phyloP scores from a whole-genome alignment of 1,140 invertebrate species.

The Rhagoletis pomonella region DNA sequence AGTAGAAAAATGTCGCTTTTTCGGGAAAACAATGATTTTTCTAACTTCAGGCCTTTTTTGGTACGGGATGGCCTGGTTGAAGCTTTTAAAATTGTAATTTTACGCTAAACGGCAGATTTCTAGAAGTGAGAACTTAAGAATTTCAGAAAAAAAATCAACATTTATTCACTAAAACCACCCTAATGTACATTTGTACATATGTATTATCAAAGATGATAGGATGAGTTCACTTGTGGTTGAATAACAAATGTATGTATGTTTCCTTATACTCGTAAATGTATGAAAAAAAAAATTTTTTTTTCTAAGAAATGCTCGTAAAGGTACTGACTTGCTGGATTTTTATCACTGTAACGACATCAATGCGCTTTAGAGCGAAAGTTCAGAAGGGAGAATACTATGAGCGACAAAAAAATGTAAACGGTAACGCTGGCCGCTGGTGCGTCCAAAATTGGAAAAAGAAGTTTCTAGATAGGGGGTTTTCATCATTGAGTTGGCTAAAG shows the following conservation, averaged over 20 bases:
- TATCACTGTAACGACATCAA: background rate
- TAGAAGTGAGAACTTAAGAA: too few relatives aligned
- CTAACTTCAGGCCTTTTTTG: too few relatives aligned
- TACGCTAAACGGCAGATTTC: too few relatives aligned
- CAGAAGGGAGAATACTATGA: background rate
- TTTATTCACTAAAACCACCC: background rate
- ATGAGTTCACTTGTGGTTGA: constrained; percentile 1
- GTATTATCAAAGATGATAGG: background rate
- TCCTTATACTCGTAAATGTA: background rate
- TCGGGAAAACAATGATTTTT: too few relatives aligned
- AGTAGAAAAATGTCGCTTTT: too few relatives aligned
- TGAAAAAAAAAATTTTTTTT: background rate
- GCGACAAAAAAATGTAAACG: background rate
- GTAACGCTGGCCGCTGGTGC: too few relatives aligned
- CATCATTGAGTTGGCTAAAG: too few relatives aligned
- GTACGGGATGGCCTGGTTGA: too few relatives aligned
- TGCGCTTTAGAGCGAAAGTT: background rate
- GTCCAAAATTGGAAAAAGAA: too few relatives aligned
- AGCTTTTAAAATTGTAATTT: too few relatives aligned
- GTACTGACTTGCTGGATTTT: constrained; percentile 10
- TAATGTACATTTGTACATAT: too few relatives aligned
- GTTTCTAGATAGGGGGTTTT: too few relatives aligned
- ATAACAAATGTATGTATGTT: background rate
- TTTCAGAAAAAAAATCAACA: background rate
- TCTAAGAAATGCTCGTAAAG: background rate